Evolutionary conservation across 2,888 invertebrate genomes (phyloP).

Genomic region (Ferdinandea cuprea): DNA sequence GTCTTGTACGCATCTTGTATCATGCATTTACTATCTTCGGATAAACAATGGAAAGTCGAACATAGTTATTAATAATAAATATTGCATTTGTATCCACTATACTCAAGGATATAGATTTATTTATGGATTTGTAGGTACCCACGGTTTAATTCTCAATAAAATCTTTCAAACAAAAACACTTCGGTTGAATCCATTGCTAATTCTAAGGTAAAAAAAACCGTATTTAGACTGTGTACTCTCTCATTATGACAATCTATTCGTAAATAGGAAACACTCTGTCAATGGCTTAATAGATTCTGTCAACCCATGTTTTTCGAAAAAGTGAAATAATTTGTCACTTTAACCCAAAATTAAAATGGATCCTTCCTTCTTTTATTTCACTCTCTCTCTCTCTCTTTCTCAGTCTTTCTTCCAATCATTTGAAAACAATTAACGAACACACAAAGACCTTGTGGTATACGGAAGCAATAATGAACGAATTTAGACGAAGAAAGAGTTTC

Average conservation of each 20-base stretch:
- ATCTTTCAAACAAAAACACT: not conserved
- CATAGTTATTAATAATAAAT: too few relatives aligned
- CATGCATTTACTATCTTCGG: too few relatives aligned
- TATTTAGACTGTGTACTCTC: constrained; percentile 4
- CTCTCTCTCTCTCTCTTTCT: too few relatives aligned
- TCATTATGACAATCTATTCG: constrained; percentile 10
- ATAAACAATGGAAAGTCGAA: too few relatives aligned
- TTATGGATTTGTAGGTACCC: too few relatives aligned
- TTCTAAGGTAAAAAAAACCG: not conserved
- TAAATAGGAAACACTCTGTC: constrained; percentile 47
- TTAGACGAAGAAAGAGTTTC: constrained; percentile 4
- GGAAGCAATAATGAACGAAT: constrained; percentile 49
- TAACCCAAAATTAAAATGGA: constrained; percentile 50
- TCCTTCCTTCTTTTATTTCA: too few relatives aligned
- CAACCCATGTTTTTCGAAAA: constrained; percentile 50
- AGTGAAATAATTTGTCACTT: constrained; percentile 64
- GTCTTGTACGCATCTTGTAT: too few relatives aligned
- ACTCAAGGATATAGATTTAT: too few relatives aligned
- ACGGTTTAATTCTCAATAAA: too few relatives aligned
- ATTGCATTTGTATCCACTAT: too few relatives aligned
- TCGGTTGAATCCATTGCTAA: constrained; percentile 1
- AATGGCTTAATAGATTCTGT: constrained; percentile 68
- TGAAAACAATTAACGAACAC: constrained; percentile 49
- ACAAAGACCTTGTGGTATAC: constrained; percentile 19
- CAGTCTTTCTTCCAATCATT: constrained; percentile 45